Conservation (phyloP, 1,140 invertebrate genomes). For the Oryzaephilus surinamensis region DNA sequence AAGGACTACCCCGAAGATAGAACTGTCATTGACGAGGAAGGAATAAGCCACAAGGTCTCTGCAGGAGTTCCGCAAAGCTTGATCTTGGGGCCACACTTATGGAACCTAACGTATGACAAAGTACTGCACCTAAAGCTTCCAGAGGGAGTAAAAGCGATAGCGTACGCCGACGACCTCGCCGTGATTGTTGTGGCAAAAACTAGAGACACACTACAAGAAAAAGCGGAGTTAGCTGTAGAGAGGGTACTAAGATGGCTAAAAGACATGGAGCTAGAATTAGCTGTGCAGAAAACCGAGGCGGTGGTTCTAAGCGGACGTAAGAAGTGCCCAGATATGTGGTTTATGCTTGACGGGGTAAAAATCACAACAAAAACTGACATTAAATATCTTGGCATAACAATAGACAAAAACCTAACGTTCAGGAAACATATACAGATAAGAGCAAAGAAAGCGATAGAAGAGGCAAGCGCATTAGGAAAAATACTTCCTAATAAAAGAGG, state of each 20-base stretch:
- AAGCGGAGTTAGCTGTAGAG: conserved; percentile 8
- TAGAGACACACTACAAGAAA: conserved; percentile 7
- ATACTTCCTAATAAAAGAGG: conserved; percentile 24
- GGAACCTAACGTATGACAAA: conserved; percentile 36
- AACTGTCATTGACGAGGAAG: conserved; percentile 7
- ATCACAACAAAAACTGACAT: conserved; percentile 8
- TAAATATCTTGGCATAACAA: conserved; percentile 16
- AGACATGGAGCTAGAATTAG: conserved; percentile 14
- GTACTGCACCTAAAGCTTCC: conserved; percentile 23
- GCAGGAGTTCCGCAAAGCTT: too few relatives aligned
- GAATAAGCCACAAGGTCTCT: conserved; percentile 9
- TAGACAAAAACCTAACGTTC: conserved; percentile 16
- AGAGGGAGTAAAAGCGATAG: conserved; percentile 9
- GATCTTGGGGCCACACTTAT: conserved; percentile 32
- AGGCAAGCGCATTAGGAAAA: conserved; percentile 10
- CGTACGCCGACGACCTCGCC: conserved; percentile 11
- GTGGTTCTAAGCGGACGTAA: conserved; percentile 10
- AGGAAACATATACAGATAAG: conserved; percentile 11
- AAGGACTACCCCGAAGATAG: conserved; percentile 13
- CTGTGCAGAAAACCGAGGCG: conserved; percentile 20
- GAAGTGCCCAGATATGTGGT: not conserved
- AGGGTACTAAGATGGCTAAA: conserved; percentile 9
- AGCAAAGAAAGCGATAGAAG: conserved; percentile 10
- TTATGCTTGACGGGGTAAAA: not conserved
- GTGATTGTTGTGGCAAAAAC: conserved; percentile 7